Percentiles rank a stretch among this genome's conserved stretches.
Evolutionary conservation across 2,113 vertebrate species (phyloP).

Genomic region (Procavia capensis): DNA sequence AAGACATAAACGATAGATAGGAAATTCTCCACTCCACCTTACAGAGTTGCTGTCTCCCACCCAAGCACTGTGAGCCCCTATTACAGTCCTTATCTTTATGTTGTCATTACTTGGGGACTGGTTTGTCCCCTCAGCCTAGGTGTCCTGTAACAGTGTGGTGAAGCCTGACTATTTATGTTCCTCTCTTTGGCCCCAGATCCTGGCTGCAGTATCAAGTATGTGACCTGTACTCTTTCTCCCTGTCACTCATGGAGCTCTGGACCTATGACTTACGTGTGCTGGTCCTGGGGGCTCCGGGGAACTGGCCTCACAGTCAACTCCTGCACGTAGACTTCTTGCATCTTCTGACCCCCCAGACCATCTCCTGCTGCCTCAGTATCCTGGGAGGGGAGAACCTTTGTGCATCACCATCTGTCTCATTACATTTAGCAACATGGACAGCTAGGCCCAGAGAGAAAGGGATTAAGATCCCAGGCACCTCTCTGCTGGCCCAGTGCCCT

Average conservation of each 20-base stretch:
- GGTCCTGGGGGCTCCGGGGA: neutral
- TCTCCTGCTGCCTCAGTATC: neutral
- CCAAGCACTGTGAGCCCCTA: no score
- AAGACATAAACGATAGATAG: neutral
- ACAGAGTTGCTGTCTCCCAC: neutral
- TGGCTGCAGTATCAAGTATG: rapidly evolving
- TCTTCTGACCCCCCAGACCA: no score
- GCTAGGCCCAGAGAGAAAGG: neutral
- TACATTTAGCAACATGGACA: neutral
- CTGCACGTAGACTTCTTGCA: neutral
- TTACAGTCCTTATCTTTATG: neutral
- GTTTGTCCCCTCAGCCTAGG: neutral
- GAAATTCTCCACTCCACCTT: no score
- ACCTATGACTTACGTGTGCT: rapidly evolving
- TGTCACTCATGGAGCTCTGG: neutral
- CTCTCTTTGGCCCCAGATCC: neutral
- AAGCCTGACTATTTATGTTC: neutral
- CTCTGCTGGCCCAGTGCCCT: neutral
- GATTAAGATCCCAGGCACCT: neutral
- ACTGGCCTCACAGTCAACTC: neutral
- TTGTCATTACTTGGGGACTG: neutral
- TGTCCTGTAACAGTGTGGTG: neutral
- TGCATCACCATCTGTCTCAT: neutral
- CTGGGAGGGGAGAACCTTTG: neutral
- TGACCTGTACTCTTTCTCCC: rapidly evolving